A percentile compares a stretch with the other conserved stretches of the same genome.
Evolutionary conservation across 1,140 invertebrate genomes (phyloP).

Genomic region (Gonatopus flavifemur): DNA sequence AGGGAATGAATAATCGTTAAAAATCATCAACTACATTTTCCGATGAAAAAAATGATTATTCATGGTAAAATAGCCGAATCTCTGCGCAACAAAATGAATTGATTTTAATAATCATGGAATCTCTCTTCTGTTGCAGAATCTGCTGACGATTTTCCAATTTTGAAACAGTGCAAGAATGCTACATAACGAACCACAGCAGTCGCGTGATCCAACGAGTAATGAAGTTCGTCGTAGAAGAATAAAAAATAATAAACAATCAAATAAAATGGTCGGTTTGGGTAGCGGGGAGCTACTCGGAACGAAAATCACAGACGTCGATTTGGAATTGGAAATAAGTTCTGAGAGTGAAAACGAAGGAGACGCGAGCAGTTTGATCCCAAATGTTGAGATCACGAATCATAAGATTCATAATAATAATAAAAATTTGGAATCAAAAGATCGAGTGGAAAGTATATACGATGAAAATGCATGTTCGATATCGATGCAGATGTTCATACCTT

Average conservation of each 20-base stretch:
- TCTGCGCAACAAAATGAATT: no score
- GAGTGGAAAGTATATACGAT: slow-evolving; percentile 23
- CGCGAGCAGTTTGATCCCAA: slow-evolving; percentile 27
- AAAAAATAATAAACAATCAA: slow-evolving; percentile 5
- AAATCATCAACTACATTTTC: no score
- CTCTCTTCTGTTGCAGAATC: slow-evolving; percentile 31
- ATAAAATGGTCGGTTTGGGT: slow-evolving; percentile 50
- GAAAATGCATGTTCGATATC: slow-evolving; percentile 67
- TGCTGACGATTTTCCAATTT: slow-evolving; percentile 25
- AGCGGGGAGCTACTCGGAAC: slow-evolving; percentile 43
- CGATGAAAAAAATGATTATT: no score
- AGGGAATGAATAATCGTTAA: no score
- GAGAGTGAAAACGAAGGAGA: slow-evolving; percentile 38
- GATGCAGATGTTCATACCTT: slow-evolving; percentile 87
- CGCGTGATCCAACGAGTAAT: slow-evolving; percentile 18
- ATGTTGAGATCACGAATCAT: slow-evolving; percentile 34
- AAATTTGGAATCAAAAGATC: slow-evolving; percentile 18
- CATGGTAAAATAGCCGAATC: no score
- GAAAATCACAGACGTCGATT: slow-evolving; percentile 39
- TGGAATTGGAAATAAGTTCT: slow-evolving; percentile 48
- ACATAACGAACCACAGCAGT: slow-evolving; percentile 36
- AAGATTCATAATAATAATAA: slow-evolving; percentile 24
- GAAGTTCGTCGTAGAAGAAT: slow-evolving; percentile 40
- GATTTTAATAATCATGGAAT: no score
- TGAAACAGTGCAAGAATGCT: slow-evolving; percentile 37